Evolutionary conservation across 2,888 invertebrate genomes (phyloP).

Genomic region (Monoplex corrugatus): DNA sequence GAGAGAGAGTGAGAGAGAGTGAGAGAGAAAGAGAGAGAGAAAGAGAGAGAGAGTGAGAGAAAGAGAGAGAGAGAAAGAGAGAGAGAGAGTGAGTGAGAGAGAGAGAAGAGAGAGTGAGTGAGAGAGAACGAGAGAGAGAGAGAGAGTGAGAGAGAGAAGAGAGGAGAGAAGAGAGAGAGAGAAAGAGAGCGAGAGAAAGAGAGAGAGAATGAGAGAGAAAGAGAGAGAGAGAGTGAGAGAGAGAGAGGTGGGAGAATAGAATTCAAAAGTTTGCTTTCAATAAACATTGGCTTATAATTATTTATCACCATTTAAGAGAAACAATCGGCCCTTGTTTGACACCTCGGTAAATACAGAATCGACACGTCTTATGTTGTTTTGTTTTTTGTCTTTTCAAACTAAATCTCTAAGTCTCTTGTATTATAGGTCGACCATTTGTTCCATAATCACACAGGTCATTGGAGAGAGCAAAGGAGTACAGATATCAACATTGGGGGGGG

Average conservation of each 20-base stretch:
- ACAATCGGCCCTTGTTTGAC: no score
- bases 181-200: not conserved
- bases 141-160: not conserved
- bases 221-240: conserved; percentile 28
- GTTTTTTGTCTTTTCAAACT: no score
- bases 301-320: no score
- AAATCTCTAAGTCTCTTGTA: no score
- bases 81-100: not conserved
- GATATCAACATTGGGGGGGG: no score
- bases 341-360: no score
- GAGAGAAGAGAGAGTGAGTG: not conserved
- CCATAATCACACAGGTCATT: no score
- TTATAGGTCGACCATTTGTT: no score
- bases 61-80: not conserved
- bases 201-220: not conserved
- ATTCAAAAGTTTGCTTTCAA: not conserved
- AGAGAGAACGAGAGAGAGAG: not conserved
- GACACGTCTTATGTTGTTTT: no score
- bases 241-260: not conserved
- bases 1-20: not conserved
- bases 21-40: not conserved
- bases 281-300: no score
- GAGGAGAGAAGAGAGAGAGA: not conserved
- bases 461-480: no score
- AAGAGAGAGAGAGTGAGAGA: not conserved